Evolutionary conservation across 2,888 invertebrate species (phyloP).

Genomic region (Holacanthella duospinosa): DNA sequence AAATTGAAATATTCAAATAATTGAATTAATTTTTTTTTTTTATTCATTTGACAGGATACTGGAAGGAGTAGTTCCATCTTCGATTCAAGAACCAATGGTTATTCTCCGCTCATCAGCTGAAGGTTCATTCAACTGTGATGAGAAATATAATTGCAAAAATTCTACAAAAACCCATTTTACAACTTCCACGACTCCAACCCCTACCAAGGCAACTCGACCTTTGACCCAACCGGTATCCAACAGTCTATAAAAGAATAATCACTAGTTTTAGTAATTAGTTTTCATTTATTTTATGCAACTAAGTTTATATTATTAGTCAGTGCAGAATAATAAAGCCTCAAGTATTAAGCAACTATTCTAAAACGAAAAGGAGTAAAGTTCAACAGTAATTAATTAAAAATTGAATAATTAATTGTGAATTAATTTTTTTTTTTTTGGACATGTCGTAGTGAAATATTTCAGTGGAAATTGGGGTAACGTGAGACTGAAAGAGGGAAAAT

Average conservation of each 20-base stretch:
- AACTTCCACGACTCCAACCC: background rate
- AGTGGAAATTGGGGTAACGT: too few relatives aligned
- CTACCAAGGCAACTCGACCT: background rate
- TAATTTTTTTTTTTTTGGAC: background rate
- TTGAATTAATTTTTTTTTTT: background rate
- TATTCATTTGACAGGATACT: constrained; percentile 3
- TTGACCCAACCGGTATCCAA: too few relatives aligned
- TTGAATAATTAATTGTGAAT: too few relatives aligned
- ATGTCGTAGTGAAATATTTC: background rate
- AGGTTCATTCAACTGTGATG: constrained; percentile 8
- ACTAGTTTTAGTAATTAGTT: too few relatives aligned
- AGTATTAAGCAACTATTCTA: too few relatives aligned
- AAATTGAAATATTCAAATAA: background rate
- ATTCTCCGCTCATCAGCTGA: constrained; percentile 7
- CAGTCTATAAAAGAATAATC: too few relatives aligned
- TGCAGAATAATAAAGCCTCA: too few relatives aligned
- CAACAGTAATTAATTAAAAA: too few relatives aligned
- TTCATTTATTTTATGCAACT: too few relatives aligned
- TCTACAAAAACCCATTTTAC: background rate
- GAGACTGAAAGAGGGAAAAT: too few relatives aligned
- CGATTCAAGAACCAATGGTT: background rate
- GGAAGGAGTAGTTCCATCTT: background rate
- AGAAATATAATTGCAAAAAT: background rate
- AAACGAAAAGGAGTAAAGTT: too few relatives aligned
- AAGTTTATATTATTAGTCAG: too few relatives aligned